Evolutionary conservation across 53 echinoderm and acorn worm genomes (phyloP).

Genomic region (Antedon mediterranea): DNA sequence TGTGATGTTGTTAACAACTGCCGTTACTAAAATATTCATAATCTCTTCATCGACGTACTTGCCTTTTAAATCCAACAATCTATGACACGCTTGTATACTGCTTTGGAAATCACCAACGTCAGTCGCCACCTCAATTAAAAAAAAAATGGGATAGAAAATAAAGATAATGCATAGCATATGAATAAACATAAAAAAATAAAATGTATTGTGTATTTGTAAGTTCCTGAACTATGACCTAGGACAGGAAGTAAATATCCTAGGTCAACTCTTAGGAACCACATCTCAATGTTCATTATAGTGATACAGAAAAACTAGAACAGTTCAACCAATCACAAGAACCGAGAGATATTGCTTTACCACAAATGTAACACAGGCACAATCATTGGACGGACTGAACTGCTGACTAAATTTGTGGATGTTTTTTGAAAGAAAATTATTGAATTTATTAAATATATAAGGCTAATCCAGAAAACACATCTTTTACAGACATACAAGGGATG

Average conservation of each 20-base stretch:
- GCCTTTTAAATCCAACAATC: constrained; percentile 55
- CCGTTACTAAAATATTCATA: constrained; percentile 48
- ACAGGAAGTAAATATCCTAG: not conserved
- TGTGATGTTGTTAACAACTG: constrained; percentile 32
- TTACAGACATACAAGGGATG: too few species aligned
- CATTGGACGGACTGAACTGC: not conserved
- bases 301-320: too few species aligned
- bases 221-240: not conserved
- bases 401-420: not conserved
- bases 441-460: not conserved
- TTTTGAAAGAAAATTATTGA: too few species aligned
- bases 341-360: not conserved
- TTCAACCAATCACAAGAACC: too few species aligned
- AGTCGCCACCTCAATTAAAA: constrained; percentile 54
- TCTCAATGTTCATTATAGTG: too few species aligned
- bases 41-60: constrained; percentile 69
- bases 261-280: not conserved
- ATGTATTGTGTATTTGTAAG: not conserved
- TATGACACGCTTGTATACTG: constrained; percentile 44
- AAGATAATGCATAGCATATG: too few species aligned
- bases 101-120: constrained; percentile 78
- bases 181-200: too few species aligned
- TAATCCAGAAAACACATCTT: not conserved
- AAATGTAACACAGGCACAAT: not conserved
- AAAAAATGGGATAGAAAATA: not conserved